Evolutionary conservation across 1,140 invertebrate genomes (phyloP).

Genomic region (Carposina sasakii): DNA sequence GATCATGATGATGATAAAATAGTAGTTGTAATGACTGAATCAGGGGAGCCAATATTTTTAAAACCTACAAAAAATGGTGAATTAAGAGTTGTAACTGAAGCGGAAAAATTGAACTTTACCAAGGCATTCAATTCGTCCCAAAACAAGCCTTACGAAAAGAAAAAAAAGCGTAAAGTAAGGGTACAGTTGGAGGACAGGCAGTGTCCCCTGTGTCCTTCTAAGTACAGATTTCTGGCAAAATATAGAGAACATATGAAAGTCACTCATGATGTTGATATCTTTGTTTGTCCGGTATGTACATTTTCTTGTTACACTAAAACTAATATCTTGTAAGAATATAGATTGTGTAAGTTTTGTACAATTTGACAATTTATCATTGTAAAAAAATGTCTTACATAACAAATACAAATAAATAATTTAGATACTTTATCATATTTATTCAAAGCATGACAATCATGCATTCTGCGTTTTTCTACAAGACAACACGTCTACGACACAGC

Average conservation of each 20-base stretch:
- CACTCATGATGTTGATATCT: constrained; percentile 46
- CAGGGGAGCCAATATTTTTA: constrained; percentile 29
- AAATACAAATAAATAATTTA: background rate
- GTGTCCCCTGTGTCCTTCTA: constrained; percentile 48
- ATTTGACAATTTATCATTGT: background rate
- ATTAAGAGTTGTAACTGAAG: constrained; percentile 17
- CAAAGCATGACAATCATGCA: no score
- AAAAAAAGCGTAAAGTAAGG: constrained; percentile 35
- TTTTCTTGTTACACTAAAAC: constrained; percentile 5
- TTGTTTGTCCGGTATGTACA: constrained; percentile 47
- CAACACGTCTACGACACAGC: no score
- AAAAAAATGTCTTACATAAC: background rate
- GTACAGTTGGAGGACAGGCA: constrained; percentile 43
- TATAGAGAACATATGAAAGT: constrained; percentile 57
- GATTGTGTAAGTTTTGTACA: background rate
- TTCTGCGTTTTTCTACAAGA: no score
- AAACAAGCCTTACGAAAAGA: constrained; percentile 4
- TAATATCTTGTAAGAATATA: background rate
- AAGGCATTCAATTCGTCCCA: constrained; percentile 9
- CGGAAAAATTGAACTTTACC: constrained; percentile 15
- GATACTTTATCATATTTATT: background rate
- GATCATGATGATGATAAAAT: constrained; percentile 28
- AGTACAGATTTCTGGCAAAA: constrained; percentile 54
- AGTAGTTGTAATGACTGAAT: constrained; percentile 36
- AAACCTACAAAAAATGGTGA: constrained; percentile 21